Base-by-base conservation (phyloP, 2,797 vertebrate genomes). In the Octomys mimax region DNA sequence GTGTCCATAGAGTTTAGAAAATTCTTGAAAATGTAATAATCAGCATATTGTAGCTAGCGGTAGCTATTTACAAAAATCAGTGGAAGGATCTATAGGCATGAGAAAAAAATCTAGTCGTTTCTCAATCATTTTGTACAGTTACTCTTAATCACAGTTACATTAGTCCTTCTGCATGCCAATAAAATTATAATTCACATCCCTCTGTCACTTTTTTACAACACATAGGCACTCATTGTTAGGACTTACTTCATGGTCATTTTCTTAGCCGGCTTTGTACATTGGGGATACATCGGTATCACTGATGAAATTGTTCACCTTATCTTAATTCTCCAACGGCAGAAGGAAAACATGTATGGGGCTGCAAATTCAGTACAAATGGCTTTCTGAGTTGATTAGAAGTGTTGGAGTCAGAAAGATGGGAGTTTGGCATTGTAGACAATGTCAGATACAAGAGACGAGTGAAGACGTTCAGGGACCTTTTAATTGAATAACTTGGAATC, bases 341-440 rank as follows among this genome's bases (percentile, higher is more conserved):
- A 90, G 61, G 71, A 88, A 91, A 62, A 52, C 54, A n/a, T 54
- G 12, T 36, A 16, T 39, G 12, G 12, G 12, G 21, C 39, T 93
- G 95, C 24, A 59, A 49, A 42, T 84, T 85, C 92, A 95, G 64
- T 62, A 33, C 46, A 28, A 16, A 66, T 83, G 64, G 31, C 54
- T 39, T 85, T 77, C 36, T 93, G 70, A 90, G 90, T 88, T 83
- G 21, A 85, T 87, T 92, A 88, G 36, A 61, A 92, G 1, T 33
- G 86, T 66, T 39, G 26, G 36, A 59, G 33, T 16, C 9, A 31
- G 22, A 71, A 79, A 19, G 33, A 46, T 26, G 52, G 59, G 68
- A 70, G 68, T 42, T 49, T 71, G 75, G 8, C 61, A 59, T 94
- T 52, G 31, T 21, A 9, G 28, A 77, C 52, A 12, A 8, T 42